phyloP scores from a whole-genome alignment of 2,888 invertebrate genomes.

The Phengaris arion region DNA sequence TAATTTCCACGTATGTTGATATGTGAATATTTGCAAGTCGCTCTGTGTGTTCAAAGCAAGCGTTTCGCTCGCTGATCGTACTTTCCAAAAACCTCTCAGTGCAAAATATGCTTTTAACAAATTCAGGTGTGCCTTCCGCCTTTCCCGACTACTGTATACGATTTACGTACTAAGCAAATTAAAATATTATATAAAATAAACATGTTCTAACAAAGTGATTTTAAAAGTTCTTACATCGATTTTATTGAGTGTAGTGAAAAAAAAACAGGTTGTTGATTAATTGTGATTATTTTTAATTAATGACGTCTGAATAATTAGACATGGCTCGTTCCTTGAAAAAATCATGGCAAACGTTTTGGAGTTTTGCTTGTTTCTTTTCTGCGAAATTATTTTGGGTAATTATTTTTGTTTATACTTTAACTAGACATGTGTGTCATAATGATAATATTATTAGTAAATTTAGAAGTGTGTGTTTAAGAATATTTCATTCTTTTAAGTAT shows the following conservation, averaged over 20 bases:
- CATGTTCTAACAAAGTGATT: neutral
- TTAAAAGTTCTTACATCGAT: neutral
- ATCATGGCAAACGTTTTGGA: constrained; percentile 60
- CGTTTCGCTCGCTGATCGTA: constrained; percentile 64
- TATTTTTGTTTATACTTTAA: neutral
- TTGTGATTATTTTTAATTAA: neutral
- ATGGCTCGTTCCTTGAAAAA: constrained; percentile 57
- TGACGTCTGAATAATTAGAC: neutral
- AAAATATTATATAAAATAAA: neutral
- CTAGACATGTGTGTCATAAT: neutral
- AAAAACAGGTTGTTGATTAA: neutral
- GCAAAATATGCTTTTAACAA: constrained; percentile 47
- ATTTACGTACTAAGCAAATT: neutral
- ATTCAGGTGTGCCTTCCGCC: constrained; percentile 28
- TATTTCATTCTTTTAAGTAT: too few relatives aligned
- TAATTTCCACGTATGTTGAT: constrained; percentile 11
- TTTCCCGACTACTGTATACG: constrained; percentile 3
- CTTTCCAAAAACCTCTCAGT: constrained; percentile 71
- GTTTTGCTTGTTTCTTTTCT: constrained; percentile 66
- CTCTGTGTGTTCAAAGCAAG: constrained; percentile 33
- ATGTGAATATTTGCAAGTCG: constrained; percentile 12
- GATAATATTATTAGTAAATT: too few relatives aligned
- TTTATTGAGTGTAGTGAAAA: constrained; percentile 6
- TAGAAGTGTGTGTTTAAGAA: too few relatives aligned
- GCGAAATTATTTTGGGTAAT: constrained; percentile 71